Evolutionary conservation across 2,797 vertebrate species (phyloP).

Genomic region (Melanotaenia parkinsoni): DNA sequence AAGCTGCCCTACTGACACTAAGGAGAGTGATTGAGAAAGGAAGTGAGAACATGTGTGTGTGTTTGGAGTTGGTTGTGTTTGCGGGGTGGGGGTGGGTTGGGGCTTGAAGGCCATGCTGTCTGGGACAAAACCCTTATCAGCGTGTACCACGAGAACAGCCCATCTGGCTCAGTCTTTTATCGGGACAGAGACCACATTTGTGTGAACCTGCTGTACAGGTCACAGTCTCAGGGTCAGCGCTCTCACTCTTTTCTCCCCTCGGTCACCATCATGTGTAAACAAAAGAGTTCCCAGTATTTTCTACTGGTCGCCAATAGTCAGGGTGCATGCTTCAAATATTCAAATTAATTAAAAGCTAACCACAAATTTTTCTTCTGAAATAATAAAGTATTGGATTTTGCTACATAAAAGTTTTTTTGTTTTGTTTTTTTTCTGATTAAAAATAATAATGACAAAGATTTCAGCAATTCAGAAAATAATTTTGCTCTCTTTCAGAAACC

Average conservation of each 20-base stretch:
- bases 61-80: slow-evolving; percentile 22
- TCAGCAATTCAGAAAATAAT: not conserved
- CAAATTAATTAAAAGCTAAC: not conserved
- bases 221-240: slow-evolving; percentile 48
- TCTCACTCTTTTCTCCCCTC: slow-evolving; percentile 23
- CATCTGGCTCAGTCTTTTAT: slow-evolving; percentile 60
- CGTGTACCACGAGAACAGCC: slow-evolving; percentile 48
- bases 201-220: slow-evolving; percentile 48
- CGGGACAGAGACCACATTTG: slow-evolving; percentile 48
- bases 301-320: not conserved
- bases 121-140: slow-evolving; percentile 57
- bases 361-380: not conserved
- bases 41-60: slow-evolving; percentile 25
- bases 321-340: slow-evolving; percentile 1
- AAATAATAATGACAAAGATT: not conserved
- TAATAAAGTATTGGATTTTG: not conserved
- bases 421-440: not conserved
- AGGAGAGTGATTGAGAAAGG: slow-evolving; percentile 40
- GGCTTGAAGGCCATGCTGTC: slow-evolving; percentile 62
- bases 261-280: slow-evolving; percentile 49
- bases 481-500: slow-evolving; percentile 88
- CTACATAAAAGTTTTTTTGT: not conserved
- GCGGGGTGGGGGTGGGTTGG: no score
- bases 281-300: slow-evolving; percentile 56
- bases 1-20: slow-evolving; percentile 43